Percentiles rank a stretch among this genome's conserved stretches.
These are phyloP conservation scores for Microtus montanus DNA, from an alignment of 2,113 vertebrate species.

Conservation along the genomic window DNA sequence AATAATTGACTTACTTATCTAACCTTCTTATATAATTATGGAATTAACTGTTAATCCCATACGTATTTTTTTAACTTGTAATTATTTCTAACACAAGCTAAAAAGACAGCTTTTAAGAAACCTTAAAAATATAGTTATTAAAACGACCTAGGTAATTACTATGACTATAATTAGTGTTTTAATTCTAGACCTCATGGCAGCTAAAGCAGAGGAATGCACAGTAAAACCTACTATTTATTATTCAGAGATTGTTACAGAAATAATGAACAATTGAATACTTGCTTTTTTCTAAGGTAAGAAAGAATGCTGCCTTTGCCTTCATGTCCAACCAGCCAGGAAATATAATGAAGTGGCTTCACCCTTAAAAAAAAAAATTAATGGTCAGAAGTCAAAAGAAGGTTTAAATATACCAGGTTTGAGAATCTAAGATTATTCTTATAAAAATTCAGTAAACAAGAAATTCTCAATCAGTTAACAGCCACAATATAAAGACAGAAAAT, in stretches of 20 bases:
- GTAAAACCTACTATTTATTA: constrained; percentile 21
- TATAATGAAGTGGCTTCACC: constrained; percentile 97
- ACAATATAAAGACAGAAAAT: constrained; percentile 55
- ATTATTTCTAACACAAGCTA: constrained; percentile 28
- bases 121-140: background rate
- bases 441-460: constrained; percentile 60
- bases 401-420: constrained; percentile 37
- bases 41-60: background rate
- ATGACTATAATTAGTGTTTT: constrained; percentile 46
- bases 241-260: constrained; percentile 34
- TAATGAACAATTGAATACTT: constrained; percentile 78
- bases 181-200: constrained; percentile 9
- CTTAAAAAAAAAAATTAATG: constrained; percentile 81
- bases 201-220: constrained; percentile 20
- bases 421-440: constrained; percentile 44
- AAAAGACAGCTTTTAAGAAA: constrained; percentile 6
- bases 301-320: constrained; percentile 97
- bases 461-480: constrained; percentile 63
- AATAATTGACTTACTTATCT: constrained; percentile 18
- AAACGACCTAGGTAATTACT: constrained; percentile 26
- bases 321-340: constrained; percentile 97
- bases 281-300: constrained; percentile 95
- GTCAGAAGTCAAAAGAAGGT: constrained; percentile 51
- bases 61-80: constrained; percentile 24
- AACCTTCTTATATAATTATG: constrained; percentile 31